Evolutionary conservation across 2,113 vertebrate species (phyloP), one percentile per base, ranked within the genome.

Genomic region (Calidris pugnax): DNA sequence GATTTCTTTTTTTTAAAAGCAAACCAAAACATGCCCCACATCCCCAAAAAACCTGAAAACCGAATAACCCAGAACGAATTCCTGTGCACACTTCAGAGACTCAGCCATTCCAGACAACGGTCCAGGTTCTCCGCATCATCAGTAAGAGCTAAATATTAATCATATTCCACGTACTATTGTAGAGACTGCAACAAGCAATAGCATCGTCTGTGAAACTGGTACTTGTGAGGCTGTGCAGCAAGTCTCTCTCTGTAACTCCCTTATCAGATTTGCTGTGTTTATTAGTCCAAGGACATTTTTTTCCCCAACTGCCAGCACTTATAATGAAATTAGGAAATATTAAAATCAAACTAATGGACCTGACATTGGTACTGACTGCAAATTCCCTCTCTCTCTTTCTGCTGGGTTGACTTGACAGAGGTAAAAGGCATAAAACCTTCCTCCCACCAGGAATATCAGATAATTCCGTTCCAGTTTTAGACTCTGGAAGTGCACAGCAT

Each of bases 281-380:
- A 75, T 93, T 93, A 94, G 79, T 67, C 68, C 90, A 90, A 95
- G 64, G 68, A 81, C 37, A 39, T 13, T 41, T 90, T 85, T 85
- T 80, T 39, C 16, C 48, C 48, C 79, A 81, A 76, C 27, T 88
- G 60, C 63, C 60, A 71, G 37, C 45, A 59, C 72, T 85, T 85
- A 74, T 88, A 73, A 96, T 87, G n/a, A 48, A 69, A 85, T 63
- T 80, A 72, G 59, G 64, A 82, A 84, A 84, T 92, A 62, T 35
- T 63, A 48, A 90, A 93, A 74, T 63, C 83, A 59, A 67, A 41
- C 23, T 71, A 86, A 69, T 47, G 55, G 84, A 75, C 55, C n/a
- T 89, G 72, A 89, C 64, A 35, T 55, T 67, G 51, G 37, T 84
- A 23, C 37, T 81, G 41, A 13, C 27, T 80, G 41, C 47, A 71